Evolutionary conservation across 2,797 vertebrate species (phyloP), one percentile per base, ranked within the genome.

Genomic region (Eurystomus glaucurus): DNA sequence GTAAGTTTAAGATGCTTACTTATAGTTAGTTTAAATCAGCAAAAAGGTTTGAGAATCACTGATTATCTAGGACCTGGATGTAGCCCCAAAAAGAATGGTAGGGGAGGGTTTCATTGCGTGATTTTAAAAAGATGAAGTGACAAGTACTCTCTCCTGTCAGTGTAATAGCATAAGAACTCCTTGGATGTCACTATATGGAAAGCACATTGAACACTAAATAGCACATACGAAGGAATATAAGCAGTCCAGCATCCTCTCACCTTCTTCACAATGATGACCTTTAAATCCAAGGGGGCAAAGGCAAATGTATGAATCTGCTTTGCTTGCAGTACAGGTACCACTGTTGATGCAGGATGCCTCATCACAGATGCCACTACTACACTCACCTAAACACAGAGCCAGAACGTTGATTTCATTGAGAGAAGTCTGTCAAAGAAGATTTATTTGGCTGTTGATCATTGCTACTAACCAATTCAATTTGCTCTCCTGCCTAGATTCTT

Each of bases 231-330:
- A 82, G 50, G 85, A 69, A 92, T 8, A 9, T 4, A 52, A n/a
- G 26, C 31, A n/a, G 21, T 15, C n/a, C 51, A 90, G 29, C 13
- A 50, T 55, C 31, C 64, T 88, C 99, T 99, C 97, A 99, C 99
- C 99, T 61, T 99, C 98, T 95, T 99, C 99, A 3, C 99, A 99
- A 46, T 99, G 99, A 14, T 97, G 94, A 45, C 99, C 99, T 96
- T 98, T 98, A 98, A 99, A 99, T 80, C 99, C 99, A 9, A 99
- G 98, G 6, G 99, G 99, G 88, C 99, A 99, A 88, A 99, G 98
- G 86, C 99, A 99, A 93, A 99, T 99, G 96, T 98, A 99, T 31
- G 98, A 98, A 57, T 99, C 99, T 0, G 99, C 99, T 6, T 98
- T 98, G 97, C 96, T 98, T 0, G 98, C 98, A 33, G 97, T 98